These are phyloP conservation scores for Odocoileus hemionus DNA, from an alignment of 2,113 vertebrate genomes.

Conservation along the genomic window DNA sequence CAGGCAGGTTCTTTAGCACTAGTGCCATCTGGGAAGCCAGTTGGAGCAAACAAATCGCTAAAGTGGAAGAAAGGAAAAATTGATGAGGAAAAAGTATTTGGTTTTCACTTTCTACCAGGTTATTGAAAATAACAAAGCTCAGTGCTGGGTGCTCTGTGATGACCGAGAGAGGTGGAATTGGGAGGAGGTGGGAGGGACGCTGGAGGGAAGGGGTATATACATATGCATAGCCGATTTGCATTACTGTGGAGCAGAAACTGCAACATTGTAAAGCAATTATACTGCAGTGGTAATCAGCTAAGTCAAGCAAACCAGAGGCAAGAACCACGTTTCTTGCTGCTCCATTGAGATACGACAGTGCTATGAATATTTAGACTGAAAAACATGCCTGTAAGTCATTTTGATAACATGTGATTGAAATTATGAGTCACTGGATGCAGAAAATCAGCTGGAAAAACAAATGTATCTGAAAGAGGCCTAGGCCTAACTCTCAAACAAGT, in stretches of 20 bases:
- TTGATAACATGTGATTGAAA: constrained; percentile 7
- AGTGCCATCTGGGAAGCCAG: not conserved
- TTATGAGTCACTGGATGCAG: not conserved
- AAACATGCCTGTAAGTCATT: not conserved
- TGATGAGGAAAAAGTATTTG: constrained; percentile 32
- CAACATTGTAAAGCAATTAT: not conserved
- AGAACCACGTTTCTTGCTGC: not conserved
- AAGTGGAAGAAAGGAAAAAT: not conserved
- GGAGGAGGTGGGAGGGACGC: not conserved
- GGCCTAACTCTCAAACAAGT: not conserved
- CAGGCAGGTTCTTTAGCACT: not conserved
- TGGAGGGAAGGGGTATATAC: not conserved
- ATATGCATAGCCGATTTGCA: not conserved
- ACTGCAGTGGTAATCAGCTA: not conserved
- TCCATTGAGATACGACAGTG: not conserved
- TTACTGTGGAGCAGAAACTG: not conserved
- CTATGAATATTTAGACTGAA: not conserved
- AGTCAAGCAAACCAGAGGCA: not conserved
- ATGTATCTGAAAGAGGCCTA: not conserved
- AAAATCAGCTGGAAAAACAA: not conserved
- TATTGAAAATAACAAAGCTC: not conserved
- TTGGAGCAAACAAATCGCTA: constrained; percentile 2
- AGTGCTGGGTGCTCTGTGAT: not conserved
- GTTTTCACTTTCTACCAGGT: constrained; percentile 1
- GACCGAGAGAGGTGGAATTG: not conserved